Evolutionary conservation across 2,113 vertebrate genomes (phyloP), one percentile per base, ranked within the genome.

Genomic region (Lagopus leucura): DNA sequence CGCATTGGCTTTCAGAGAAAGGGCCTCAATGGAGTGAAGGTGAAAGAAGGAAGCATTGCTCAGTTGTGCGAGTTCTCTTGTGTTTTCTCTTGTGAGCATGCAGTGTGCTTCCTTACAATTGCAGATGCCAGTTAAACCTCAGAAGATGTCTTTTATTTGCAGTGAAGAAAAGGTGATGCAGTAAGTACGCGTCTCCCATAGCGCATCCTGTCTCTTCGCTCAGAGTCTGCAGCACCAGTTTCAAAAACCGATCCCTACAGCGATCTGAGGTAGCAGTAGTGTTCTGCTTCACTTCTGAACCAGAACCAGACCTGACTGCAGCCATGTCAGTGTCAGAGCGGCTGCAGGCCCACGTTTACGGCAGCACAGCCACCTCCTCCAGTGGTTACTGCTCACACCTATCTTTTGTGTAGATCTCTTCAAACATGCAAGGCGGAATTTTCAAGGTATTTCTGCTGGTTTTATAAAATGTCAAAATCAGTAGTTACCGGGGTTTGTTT

Each of bases 51-150:
- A 81, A 93, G 52, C 5, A 0, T 88, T 78, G 40, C 72, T 83
- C 36, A 8, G 20, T 45, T 82, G 25, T 75, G 69, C 24, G 58
- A 94, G 34, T 58, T 72, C 52, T 81, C 61, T 71, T 65, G 73
- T 90, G 17, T 95, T 84, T 94, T 95, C 70, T 96, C 6, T 9
- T 48, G n/a, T 57, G 63, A 93, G 66, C 27, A 0, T 66, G 80
- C 54, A 78, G 1, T 82, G 88, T 88, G 38, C n/a, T 91, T 92
- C 85, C 57, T 89, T 91, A 61, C 66, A 91, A 86, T 67, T 75
- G 47, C 47, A 6, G 3, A 20, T n/a, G 32, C 67, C 70, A 82
- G 54, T 86, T 87, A 78, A 94, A 70, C 80, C 43, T 88, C 14
- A 8, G 64, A 75, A 88, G 40, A 55, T 52, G n/a, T 20, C 76